These are phyloP conservation scores for Leucophenga varia DNA, from an alignment of 1,140 invertebrate species.

Conservation along the genomic window DNA sequence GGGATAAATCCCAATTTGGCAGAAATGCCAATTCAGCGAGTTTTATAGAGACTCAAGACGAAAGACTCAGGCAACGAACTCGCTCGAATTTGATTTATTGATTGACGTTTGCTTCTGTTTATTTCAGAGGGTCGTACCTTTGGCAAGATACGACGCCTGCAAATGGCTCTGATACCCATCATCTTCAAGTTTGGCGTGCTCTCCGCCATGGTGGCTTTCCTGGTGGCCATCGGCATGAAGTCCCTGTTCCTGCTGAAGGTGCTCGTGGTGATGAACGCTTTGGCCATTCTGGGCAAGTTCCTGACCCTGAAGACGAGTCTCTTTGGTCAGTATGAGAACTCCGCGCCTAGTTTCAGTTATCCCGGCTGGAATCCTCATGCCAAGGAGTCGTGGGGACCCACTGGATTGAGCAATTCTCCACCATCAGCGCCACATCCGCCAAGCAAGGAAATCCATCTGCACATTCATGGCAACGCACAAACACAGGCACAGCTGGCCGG, in stretches of 20 bases:
- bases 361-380: slow-evolving; percentile 40
- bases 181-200: neutral
- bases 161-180: slow-evolving; percentile 17
- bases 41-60: neutral
- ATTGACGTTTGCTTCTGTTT: neutral
- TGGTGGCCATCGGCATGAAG: slow-evolving; percentile 57
- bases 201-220: slow-evolving; percentile 56
- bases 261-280: slow-evolving; percentile 45
- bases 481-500: slow-evolving; percentile 32
- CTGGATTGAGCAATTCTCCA: slow-evolving; percentile 20
- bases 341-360: slow-evolving; percentile 38
- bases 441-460: slow-evolving; percentile 52
- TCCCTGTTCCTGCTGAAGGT: slow-evolving; percentile 57
- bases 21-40: neutral
- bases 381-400: slow-evolving; percentile 30
- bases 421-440: slow-evolving; percentile 22
- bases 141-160: slow-evolving; percentile 53
- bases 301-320: slow-evolving; percentile 39
- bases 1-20: slow-evolving; percentile 17
- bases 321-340: slow-evolving; percentile 29
- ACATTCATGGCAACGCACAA: slow-evolving; percentile 42
- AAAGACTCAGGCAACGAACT: too few relatives aligned
- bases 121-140: slow-evolving; percentile 45
- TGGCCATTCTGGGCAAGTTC: slow-evolving; percentile 47
- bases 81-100: neutral